Evolutionary conservation across 30 jellyfish, hydroid and myxozoan genomes (phyloP), one percentile per base, ranked within the genome.

Genomic region (Aurelia sp.): DNA sequence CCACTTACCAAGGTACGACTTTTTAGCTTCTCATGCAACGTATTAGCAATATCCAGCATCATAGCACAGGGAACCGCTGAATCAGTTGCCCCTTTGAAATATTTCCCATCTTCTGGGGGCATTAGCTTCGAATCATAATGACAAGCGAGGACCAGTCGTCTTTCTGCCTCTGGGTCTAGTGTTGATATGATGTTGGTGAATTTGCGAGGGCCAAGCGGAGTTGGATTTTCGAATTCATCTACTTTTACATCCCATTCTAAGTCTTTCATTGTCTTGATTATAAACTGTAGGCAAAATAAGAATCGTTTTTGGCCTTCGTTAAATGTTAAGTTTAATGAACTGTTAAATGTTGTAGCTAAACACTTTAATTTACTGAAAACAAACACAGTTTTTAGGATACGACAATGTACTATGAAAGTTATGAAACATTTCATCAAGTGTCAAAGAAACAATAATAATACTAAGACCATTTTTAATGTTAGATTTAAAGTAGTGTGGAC

Each of bases 31-130:
- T 82, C 78, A 52, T 82, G 90, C 80, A 88, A 60, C 9, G 82
- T 55, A 16, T 81, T 77, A 7, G 99, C 99, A 20, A 96, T 85
- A 76, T 96, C 98, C 13, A 96, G 23, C 94, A 96, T 81, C 96
- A 96, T 96, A 30, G 99, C 97, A 82, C 99, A 96, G 12, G 99
- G 98, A 6, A 96, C 99, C 0, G 99, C 99, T 0, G 99, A 96
- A 59, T 96, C 99, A 3, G 97, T 89, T 30, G 99, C 99, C 4
- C 91, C 99, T 13, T 86, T 83, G 84, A 96, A 96, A 65, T 89
- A 89, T 62, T 96, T 96, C 12, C 97, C 97, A 79, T 91, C 88
- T 11, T 23, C 96, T 65, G 97, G 96, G 19, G 73, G 71, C 87
- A 96, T 66, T 5, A 71, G 65, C 68, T 96, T 96, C 12, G 99